Evolutionary conservation across 2,797 vertebrate genomes (phyloP).

Genomic region (Pogonophryne albipinna): DNA sequence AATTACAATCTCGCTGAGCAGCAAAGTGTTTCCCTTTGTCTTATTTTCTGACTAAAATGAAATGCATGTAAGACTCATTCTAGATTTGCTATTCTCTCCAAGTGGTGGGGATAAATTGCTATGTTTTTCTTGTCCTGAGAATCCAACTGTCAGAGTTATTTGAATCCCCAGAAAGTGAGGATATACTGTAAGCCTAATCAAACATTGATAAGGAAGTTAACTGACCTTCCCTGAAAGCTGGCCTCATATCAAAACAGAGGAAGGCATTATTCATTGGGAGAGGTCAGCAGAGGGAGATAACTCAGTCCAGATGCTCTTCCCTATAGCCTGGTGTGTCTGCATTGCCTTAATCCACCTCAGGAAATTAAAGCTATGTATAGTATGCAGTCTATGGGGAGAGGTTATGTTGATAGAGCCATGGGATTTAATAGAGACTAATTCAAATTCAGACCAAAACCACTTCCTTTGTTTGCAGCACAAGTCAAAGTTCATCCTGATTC

Average conservation of each 20-base stretch:
- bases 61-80: conserved; percentile 16
- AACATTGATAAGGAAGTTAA: conserved; percentile 63
- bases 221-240: conserved; percentile 43
- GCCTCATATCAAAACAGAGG: conserved; percentile 60
- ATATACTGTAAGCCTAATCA: conserved; percentile 59
- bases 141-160: conserved; percentile 26
- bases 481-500: conserved; percentile 18
- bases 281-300: conserved; percentile 72
- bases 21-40: conserved; percentile 19
- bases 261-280: conserved; percentile 63
- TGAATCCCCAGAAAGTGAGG: conserved; percentile 31
- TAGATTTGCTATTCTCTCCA: background rate
- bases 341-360: conserved; percentile 59
- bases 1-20: conserved; percentile 17
- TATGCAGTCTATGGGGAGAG: conserved; percentile 27
- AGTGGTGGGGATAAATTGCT: conserved; percentile 7
- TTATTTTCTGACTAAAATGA: conserved; percentile 35
- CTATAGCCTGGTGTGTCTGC: conserved; percentile 38
- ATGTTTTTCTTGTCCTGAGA: conserved; percentile 8
- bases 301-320: conserved; percentile 75
- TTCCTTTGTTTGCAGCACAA: conserved; percentile 26
- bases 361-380: conserved; percentile 72
- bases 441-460: conserved; percentile 26
- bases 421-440: conserved; percentile 39
- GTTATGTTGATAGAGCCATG: conserved; percentile 53